Base-by-base conservation (phyloP, 2,113 vertebrate genomes). In the Hydropotes inermis region DNA sequence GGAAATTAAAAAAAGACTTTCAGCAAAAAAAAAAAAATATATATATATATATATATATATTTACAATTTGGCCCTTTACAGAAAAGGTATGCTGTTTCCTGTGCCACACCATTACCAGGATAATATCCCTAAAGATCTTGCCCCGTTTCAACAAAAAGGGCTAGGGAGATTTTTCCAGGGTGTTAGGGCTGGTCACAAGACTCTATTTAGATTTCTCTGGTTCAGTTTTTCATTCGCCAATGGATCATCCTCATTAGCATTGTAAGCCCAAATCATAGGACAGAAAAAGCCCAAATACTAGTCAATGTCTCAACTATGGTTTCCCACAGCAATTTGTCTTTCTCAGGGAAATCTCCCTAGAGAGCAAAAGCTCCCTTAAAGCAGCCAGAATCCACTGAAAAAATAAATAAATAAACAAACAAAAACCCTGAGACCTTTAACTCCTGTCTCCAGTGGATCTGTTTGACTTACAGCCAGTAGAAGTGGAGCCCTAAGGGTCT, bases 141-240 rank as follows among this genome's bases (percentile, higher is more conserved):
- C 23, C 45, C 25, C 21, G 43, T 93, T 97, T 76, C 47, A 96
- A 97, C 92, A 89, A 60, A 39, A 93, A 93, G 25, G 45, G 7
- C 55, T 89, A 84, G 13, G 19, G 25, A 16, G 13, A 47, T 50
- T 92, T 95, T 95, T 79, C 50, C 12, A 50, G 23, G 23, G 25
- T 70, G 61, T 45, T 84, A 11, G 6, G 39, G 11, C 36, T 84
- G 6, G 23, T 70, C 90, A 86, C 45, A 97, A 67, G 50, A 96
- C 55, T 91, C 27, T 79, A 23, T 81, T 43, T 74, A 70, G 23
- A 86, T 85, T 81, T 87, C 61, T 79, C 85, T 92, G 67, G 11
- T 83, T 92, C 54, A 14, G 2, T 79, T 87, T 91, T 79, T 82
- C 57, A n/a, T 91, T 96, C 82, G 54, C 36, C 7, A 64, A 15